Percentiles rank a stretch among this genome's conserved stretches.
Conservation (phyloP, 53 echinoderm and acorn worm species). For the Henricia sp. region DNA sequence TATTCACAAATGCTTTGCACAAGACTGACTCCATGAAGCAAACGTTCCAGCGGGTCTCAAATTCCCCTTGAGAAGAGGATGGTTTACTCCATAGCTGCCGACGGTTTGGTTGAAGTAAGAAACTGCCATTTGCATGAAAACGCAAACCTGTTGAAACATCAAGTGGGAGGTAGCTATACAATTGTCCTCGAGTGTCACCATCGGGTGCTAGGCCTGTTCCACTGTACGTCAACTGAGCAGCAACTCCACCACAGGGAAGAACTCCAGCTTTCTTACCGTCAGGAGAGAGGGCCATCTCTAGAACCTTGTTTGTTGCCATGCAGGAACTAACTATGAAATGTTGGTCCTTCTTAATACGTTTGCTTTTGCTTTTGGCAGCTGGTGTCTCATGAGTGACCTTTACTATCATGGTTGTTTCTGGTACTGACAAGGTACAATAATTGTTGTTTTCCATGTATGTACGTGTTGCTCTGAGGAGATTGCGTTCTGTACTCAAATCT, state of each 20-base stretch:
- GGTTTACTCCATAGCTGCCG: slow-evolving; percentile 59
- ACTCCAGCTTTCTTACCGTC: slow-evolving; percentile 65
- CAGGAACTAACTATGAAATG: slow-evolving; percentile 56
- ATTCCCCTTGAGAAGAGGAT: slow-evolving; percentile 35
- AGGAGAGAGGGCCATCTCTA: slow-evolving; percentile 14
- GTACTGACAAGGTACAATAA: background rate
- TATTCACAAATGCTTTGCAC: slow-evolving; percentile 44
- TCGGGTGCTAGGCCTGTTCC: background rate
- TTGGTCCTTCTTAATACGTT: background rate
- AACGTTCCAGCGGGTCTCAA: slow-evolving; percentile 63
- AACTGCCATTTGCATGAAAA: slow-evolving; percentile 86
- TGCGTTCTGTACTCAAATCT: background rate
- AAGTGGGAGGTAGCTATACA: slow-evolving; percentile 76
- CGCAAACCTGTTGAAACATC: slow-evolving; percentile 71
- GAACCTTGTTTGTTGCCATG: slow-evolving; percentile 1
- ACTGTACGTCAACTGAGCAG: slow-evolving; percentile 18
- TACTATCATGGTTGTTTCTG: slow-evolving; percentile 43
- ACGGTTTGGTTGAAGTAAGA: slow-evolving; percentile 70
- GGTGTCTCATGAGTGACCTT: slow-evolving; percentile 28
- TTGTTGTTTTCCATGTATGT: slow-evolving; percentile 2
- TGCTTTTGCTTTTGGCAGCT: background rate
- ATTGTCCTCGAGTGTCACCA: background rate
- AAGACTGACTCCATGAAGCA: slow-evolving; percentile 65
- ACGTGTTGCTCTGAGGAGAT: slow-evolving; percentile 26
- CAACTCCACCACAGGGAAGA: slow-evolving; percentile 81